These are phyloP conservation scores for Acanthiza pusilla DNA, from an alignment of 2,797 vertebrate species.

Conservation along the genomic window DNA sequence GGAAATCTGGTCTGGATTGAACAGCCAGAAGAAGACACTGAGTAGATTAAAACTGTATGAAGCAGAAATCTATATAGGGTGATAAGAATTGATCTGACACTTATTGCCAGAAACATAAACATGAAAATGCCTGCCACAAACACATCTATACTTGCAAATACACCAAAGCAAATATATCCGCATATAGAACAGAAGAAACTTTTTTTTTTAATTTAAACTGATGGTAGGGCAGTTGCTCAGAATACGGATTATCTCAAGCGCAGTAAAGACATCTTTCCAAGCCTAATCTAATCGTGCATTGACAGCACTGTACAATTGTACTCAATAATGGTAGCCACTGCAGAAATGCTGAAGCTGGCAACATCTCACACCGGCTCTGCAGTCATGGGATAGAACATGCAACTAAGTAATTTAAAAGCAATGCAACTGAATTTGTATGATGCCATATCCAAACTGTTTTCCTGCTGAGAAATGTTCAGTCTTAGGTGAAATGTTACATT, in stretches of 20 bases:
- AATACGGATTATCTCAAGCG: neutral
- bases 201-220: neutral
- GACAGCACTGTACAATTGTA: neutral
- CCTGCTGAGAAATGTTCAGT: neutral
- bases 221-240: neutral
- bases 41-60: neutral
- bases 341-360: neutral
- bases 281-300: neutral
- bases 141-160: neutral
- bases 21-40: neutral
- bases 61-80: neutral
- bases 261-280: neutral
- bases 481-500: neutral
- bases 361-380: neutral
- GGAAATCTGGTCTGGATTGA: neutral
- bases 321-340: neutral
- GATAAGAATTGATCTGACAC: constrained; percentile 4
- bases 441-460: neutral
- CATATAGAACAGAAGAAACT: neutral
- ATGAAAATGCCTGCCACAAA: neutral
- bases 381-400: neutral
- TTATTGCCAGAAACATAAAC: neutral
- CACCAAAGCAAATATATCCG: neutral
- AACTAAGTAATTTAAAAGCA: neutral
- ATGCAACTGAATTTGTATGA: neutral